Evolutionary conservation across 2,797 vertebrate genomes (phyloP).

Genomic region (Ciconia nigra): DNA sequence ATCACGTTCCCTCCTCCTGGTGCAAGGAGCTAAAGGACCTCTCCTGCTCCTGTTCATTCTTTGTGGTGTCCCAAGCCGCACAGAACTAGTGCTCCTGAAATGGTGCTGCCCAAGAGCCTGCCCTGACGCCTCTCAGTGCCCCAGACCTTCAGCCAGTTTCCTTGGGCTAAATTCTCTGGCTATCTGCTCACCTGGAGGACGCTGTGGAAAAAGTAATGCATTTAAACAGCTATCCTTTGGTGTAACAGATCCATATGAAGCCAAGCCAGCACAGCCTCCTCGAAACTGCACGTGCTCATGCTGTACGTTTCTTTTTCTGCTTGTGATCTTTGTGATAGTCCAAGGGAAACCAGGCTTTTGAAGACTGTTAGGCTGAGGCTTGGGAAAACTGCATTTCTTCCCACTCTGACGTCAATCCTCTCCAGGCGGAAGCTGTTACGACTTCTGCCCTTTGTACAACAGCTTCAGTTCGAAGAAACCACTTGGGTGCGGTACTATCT

Average conservation of each 20-base stretch:
- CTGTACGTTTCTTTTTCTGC: background rate
- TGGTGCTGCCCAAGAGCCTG: background rate
- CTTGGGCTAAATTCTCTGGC: background rate
- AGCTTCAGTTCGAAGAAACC: background rate
- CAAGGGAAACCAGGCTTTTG: background rate
- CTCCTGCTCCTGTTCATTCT: background rate
- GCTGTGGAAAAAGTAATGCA: background rate
- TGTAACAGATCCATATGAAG: background rate
- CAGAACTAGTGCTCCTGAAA: background rate
- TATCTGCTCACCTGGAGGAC: background rate
- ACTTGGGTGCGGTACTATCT: background rate
- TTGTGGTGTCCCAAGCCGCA: background rate
- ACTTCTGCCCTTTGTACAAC: background rate
- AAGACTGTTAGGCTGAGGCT: background rate
- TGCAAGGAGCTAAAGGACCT: background rate
- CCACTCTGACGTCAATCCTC: background rate
- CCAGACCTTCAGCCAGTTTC: background rate
- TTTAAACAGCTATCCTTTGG: background rate
- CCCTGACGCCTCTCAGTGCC: background rate
- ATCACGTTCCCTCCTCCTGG: background rate
- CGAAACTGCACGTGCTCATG: accelerated
- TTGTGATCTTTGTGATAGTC: background rate
- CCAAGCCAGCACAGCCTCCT: background rate
- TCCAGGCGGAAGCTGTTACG: background rate
- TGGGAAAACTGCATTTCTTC: background rate